Conservation (phyloP, 2,113 vertebrate species). For the Burhinus oedicnemus region DNA sequence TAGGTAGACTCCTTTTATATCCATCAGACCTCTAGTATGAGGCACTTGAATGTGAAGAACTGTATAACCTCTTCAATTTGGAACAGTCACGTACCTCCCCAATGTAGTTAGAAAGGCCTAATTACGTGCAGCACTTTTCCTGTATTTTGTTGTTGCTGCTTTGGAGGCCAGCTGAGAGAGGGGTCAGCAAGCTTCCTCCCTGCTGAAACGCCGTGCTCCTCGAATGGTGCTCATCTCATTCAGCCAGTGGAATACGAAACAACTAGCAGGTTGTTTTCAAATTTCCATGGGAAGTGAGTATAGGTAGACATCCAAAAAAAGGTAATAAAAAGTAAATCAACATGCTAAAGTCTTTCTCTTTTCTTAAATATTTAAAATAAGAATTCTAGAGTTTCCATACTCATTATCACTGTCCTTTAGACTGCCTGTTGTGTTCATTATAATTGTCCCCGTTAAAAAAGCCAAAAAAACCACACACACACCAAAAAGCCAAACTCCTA, state of each 20-base stretch:
- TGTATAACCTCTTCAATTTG: neutral
- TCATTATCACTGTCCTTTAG: neutral
- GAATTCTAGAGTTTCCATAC: neutral
- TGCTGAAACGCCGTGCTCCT: neutral
- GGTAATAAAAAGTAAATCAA: neutral
- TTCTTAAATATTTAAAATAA: neutral
- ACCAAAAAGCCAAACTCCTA: neutral
- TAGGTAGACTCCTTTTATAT: neutral
- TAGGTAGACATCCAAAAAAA: neutral
- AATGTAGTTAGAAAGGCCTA: neutral
- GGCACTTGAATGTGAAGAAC: neutral
- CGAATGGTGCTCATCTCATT: rapidly evolving
- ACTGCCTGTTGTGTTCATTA: neutral
- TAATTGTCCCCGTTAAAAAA: neutral
- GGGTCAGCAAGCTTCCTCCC: neutral
- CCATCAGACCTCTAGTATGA: neutral
- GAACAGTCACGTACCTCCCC: neutral
- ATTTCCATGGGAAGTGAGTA: neutral
- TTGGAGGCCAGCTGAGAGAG: neutral
- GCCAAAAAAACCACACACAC: rapidly evolving
- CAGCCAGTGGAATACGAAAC: neutral
- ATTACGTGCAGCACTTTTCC: neutral
- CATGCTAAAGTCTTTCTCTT: neutral
- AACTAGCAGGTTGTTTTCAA: neutral
- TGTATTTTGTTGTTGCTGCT: neutral